Conservation (phyloP, 2,113 vertebrate genomes). For the Haemorhous mexicanus region DNA sequence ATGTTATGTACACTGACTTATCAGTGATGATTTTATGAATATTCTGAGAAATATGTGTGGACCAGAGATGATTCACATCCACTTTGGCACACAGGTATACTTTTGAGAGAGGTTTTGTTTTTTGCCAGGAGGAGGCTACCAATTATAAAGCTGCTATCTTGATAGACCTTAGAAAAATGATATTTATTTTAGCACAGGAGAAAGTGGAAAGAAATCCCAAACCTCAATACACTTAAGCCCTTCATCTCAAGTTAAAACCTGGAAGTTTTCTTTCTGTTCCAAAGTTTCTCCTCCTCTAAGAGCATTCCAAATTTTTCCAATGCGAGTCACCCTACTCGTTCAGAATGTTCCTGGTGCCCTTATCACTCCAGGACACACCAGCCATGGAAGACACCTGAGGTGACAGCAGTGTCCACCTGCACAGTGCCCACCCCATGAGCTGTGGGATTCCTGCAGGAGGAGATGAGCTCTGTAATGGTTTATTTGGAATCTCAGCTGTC, state of each 20-base stretch:
- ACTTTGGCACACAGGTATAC: not conserved
- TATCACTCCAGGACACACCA: not conserved
- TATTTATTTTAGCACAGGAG: conserved; percentile 10
- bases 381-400: not conserved
- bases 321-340: not conserved
- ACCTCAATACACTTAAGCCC: not conserved
- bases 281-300: not conserved
- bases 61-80: not conserved
- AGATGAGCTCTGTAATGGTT: not conserved
- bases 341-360: not conserved
- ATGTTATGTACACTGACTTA: not conserved
- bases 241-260: conserved; percentile 6
- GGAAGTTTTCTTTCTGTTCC: conserved; percentile 7
- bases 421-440: not conserved
- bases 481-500: not conserved
- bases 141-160: conserved; percentile 12
- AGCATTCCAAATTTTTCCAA: not conserved
- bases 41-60: not conserved
- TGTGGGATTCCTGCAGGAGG: not conserved
- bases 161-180: not conserved
- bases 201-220: not conserved
- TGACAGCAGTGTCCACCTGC: not conserved
- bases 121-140: not conserved
- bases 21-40: not conserved
- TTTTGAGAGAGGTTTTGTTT: not conserved